Percentiles rank a stretch among this genome's conserved stretches.
phyloP scores from a whole-genome alignment of 1,140 invertebrate species.

The Pinna nobilis region DNA sequence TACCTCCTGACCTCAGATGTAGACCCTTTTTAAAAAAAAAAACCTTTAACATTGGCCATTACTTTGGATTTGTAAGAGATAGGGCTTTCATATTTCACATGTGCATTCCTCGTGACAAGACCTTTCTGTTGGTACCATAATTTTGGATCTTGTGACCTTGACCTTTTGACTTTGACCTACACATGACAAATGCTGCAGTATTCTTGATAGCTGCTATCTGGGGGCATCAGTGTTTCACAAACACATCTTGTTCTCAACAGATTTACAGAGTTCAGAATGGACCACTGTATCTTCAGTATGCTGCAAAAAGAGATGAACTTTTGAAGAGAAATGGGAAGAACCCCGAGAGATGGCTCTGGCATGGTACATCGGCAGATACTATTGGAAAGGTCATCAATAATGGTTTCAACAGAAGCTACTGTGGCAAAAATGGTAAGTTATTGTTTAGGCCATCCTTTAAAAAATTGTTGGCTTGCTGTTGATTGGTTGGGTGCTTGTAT shows the following conservation, averaged over 20 bases:
- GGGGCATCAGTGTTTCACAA: background rate
- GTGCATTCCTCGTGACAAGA: too few relatives aligned
- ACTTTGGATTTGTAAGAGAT: too few relatives aligned
- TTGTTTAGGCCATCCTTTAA: too few relatives aligned
- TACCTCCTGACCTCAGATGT: too few relatives aligned
- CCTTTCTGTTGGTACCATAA: too few relatives aligned
- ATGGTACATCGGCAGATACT: slow-evolving; percentile 43
- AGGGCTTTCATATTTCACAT: background rate
- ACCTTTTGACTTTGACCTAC: too few relatives aligned
- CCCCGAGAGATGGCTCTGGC: slow-evolving; percentile 47
- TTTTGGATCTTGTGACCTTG: too few relatives aligned
- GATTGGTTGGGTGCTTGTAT: too few relatives aligned
- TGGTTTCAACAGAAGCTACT: slow-evolving; percentile 54
- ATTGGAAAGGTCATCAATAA: slow-evolving; percentile 35
- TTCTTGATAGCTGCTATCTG: background rate
- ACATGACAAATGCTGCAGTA: background rate
- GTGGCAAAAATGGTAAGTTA: slow-evolving; percentile 35
- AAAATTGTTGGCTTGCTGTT: too few relatives aligned
- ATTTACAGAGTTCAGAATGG: slow-evolving; percentile 53
- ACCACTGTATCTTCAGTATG: slow-evolving; percentile 43
- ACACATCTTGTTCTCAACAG: slow-evolving; percentile 20
- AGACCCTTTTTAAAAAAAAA: too few relatives aligned
- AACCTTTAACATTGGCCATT: too few relatives aligned
- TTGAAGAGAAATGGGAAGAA: slow-evolving; percentile 22
- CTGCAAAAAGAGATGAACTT: slow-evolving; percentile 39